These are phyloP conservation scores for Gadopsis bispinosus DNA, from an alignment of 2,797 vertebrate genomes.

Conservation along the genomic window DNA sequence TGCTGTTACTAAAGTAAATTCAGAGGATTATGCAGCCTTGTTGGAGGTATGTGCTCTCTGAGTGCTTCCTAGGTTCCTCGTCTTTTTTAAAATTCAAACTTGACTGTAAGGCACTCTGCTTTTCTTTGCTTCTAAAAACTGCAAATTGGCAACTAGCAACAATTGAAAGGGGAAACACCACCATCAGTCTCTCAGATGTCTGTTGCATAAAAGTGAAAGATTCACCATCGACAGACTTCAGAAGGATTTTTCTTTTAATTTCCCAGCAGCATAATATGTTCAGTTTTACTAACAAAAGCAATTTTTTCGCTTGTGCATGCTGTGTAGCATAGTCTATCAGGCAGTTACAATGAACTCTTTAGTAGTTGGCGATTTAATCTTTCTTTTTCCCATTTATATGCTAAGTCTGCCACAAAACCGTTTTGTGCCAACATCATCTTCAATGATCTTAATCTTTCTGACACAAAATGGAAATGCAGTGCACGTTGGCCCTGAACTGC, in stretches of 20 bases:
- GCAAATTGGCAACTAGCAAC: slow-evolving; percentile 33
- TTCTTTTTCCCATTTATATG: slow-evolving; percentile 80
- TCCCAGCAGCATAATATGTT: slow-evolving; percentile 13
- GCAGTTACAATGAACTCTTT: slow-evolving; percentile 58
- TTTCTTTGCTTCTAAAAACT: slow-evolving; percentile 28
- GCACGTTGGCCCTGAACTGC: slow-evolving; percentile 33
- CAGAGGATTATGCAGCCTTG: not conserved
- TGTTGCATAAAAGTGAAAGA: slow-evolving; percentile 1
- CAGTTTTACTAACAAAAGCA: slow-evolving; percentile 36
- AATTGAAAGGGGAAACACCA: not conserved
- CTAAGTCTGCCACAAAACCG: slow-evolving; percentile 68
- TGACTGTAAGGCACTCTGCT: slow-evolving; percentile 15
- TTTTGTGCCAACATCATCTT: slow-evolving; percentile 67
- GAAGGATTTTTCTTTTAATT: slow-evolving; percentile 32
- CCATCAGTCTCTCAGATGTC: slow-evolving; percentile 1
- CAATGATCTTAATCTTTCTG: slow-evolving; percentile 72
- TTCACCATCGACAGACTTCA: slow-evolving; percentile 8
- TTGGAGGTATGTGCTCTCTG: not conserved
- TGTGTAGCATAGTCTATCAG: slow-evolving; percentile 39
- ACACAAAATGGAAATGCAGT: slow-evolving; percentile 66
- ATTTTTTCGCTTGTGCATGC: slow-evolving; percentile 39
- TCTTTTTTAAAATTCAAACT: slow-evolving; percentile 33
- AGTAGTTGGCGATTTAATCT: slow-evolving; percentile 70
- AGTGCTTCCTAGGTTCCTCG: slow-evolving; percentile 1
- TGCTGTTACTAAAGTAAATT: not conserved